Evolutionary conservation across 2,888 invertebrate species (phyloP).

Genomic region (Cyaniris semiargus): DNA sequence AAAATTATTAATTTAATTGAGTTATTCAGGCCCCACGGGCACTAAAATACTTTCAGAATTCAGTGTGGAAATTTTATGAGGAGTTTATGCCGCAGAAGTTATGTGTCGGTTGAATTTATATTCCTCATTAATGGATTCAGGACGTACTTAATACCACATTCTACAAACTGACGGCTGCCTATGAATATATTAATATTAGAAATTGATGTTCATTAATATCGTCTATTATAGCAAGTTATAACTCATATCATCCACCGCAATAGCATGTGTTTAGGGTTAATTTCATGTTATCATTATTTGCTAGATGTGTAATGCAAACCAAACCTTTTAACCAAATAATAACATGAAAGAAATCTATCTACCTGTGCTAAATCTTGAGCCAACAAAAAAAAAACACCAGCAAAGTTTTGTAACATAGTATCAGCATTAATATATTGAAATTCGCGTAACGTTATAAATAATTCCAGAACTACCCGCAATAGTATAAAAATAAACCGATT

Average conservation of each 20-base stretch:
- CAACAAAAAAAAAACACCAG: too few relatives aligned
- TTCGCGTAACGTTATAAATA: too few relatives aligned
- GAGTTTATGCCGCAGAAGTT: background rate
- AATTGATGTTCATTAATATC: background rate
- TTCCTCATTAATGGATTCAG: slow-evolving; percentile 16
- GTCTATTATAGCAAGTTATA: background rate
- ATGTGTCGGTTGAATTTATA: slow-evolving; percentile 18
- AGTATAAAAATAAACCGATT: too few relatives aligned
- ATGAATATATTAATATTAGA: slow-evolving; percentile 15
- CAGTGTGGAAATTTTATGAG: background rate
- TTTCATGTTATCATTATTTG: background rate
- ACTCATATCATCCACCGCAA: background rate
- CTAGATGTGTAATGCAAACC: too few relatives aligned
- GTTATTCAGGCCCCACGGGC: background rate
- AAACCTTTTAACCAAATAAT: too few relatives aligned
- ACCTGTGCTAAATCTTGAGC: too few relatives aligned
- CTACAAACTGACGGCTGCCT: slow-evolving; percentile 5
- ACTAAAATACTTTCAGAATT: slow-evolving; percentile 2
- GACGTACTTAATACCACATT: slow-evolving; percentile 7
- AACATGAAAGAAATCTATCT: too few relatives aligned
- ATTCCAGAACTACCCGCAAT: too few relatives aligned
- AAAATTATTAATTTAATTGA: background rate
- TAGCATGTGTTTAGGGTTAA: background rate
- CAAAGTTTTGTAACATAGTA: too few relatives aligned
- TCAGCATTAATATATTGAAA: too few relatives aligned